Base-by-base conservation (phyloP, 2,113 vertebrate genomes). In the Stigmatopora argus region DNA sequence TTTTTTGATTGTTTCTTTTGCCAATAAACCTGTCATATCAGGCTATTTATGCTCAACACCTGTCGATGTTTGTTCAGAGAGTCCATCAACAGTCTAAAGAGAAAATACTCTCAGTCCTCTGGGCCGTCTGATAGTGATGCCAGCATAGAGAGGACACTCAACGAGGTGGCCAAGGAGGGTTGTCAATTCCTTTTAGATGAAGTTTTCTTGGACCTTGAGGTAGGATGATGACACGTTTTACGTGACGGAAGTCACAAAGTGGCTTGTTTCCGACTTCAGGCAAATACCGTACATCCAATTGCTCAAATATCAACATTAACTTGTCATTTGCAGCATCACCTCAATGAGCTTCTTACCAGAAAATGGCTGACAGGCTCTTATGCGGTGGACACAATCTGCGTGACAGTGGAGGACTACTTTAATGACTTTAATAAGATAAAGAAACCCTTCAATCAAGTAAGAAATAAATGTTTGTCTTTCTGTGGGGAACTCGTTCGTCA, bases 361-460 rank as follows among this genome's bases (percentile, higher is more conserved):
- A 98, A 98, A 83, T 99, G 96, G 97, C 81, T 98, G 62, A 78
- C 66, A 0, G 97, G 94, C 0, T 94, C 93, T 19, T 97, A 96
- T 21, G 94, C 96, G 1, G 95, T 98, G 47, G 97, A 97, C 79
- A 98, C 93, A 48, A 97, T 99, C 85, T 98, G 96, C 79, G 95
- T 98, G 82, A 98, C 97, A 0, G 92, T 99, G 66, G 96, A 98
- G 77, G 96, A 98, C 82, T 99, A 99, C 83, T 99, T 99, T 85
- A 97, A 94, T 51, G 97, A 99, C 84, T 99, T 99, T 82, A 92
- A 95, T 85, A 97, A 88, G 79, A 97, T 99, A 79, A 99, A 98
- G 85, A 96, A 92, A 66, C 96, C 95, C 1, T 97, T 93, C 69
- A 97, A 93, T 81, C 93, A 95, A 95, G 97, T 97, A 85, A 51